phyloP scores from a whole-genome alignment of 2,797 vertebrate species.

The Takifugu rubripes region DNA sequence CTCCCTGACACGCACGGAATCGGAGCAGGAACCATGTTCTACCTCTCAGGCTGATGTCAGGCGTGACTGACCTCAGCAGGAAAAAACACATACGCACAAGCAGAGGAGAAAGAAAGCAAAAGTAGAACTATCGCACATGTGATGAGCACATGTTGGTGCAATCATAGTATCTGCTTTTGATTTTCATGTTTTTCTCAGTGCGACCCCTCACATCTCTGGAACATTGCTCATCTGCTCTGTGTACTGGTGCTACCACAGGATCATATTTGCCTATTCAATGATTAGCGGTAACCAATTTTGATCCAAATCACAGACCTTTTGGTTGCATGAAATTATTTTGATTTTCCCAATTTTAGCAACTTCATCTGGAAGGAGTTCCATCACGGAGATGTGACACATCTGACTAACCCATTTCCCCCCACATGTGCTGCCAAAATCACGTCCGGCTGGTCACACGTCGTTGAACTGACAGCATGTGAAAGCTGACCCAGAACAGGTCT shows the following conservation, averaged over 20 bases:
- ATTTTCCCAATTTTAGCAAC: too few relatives aligned
- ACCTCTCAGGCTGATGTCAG: slow-evolving; percentile 24
- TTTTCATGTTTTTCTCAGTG: too few relatives aligned
- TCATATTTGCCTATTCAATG: too few relatives aligned
- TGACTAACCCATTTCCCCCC: too few relatives aligned
- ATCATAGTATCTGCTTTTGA: too few relatives aligned
- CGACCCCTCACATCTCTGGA: too few relatives aligned
- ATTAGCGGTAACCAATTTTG: too few relatives aligned
- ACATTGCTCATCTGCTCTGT: too few relatives aligned
- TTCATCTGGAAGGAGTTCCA: too few relatives aligned
- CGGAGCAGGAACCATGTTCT: slow-evolving; percentile 21
- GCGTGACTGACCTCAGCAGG: slow-evolving; percentile 5
- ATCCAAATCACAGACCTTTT: too few relatives aligned
- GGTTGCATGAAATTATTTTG: too few relatives aligned
- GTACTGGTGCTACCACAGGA: too few relatives aligned
- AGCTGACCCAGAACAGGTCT: slow-evolving; percentile 37
- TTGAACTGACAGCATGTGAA: slow-evolving; percentile 36
- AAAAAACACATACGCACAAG: slow-evolving; percentile 4
- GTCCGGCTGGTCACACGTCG: slow-evolving; percentile 34
- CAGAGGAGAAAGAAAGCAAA: neutral
- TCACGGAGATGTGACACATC: slow-evolving; percentile 8
- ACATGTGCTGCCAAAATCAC: slow-evolving; percentile 46
- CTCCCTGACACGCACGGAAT: slow-evolving; percentile 18
- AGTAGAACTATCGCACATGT: neutral
- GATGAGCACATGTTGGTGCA: neutral